A percentile compares a stretch with the other conserved stretches of the same genome.
Evolutionary conservation across 2,797 vertebrate species (phyloP).

Genomic region (Prunella strophiata): DNA sequence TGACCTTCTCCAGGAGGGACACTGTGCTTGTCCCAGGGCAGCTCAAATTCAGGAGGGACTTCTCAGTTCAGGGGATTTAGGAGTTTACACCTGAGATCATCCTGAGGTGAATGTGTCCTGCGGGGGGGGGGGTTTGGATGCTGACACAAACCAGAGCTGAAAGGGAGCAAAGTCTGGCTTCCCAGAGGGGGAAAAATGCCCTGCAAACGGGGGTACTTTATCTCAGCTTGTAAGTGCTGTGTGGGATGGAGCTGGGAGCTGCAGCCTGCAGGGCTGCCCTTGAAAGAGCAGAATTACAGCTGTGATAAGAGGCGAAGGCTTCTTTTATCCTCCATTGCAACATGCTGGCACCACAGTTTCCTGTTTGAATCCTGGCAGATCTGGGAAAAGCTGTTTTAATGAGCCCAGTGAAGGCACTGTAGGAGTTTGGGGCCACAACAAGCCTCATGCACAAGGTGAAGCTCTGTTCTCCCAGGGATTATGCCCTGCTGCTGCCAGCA

Average conservation of each 20-base stretch:
- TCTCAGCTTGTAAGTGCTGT: neutral
- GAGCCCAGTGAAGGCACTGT: neutral
- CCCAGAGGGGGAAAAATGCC: neutral
- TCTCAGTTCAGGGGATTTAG: neutral
- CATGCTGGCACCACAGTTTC: accelerated
- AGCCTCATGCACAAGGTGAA: neutral
- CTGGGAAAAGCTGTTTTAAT: neutral
- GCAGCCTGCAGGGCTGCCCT: neutral
- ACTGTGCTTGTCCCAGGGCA: neutral
- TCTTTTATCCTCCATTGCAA: neutral
- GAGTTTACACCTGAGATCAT: neutral
- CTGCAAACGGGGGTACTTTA: neutral
- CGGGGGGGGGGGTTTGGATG: neutral
- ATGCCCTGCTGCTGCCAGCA: neutral
- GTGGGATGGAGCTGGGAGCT: neutral
- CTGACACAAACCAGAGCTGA: neutral
- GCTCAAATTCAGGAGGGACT: neutral
- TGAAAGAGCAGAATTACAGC: neutral
- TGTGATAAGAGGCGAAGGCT: neutral
- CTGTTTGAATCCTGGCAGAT: neutral
- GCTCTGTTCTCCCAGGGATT: neutral
- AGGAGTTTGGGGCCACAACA: neutral
- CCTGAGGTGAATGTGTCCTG: accelerated
- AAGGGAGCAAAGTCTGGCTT: neutral
- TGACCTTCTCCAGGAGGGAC: neutral